Evolutionary conservation across 2,797 vertebrate species (phyloP).

Genomic region (Rhinella marina): DNA sequence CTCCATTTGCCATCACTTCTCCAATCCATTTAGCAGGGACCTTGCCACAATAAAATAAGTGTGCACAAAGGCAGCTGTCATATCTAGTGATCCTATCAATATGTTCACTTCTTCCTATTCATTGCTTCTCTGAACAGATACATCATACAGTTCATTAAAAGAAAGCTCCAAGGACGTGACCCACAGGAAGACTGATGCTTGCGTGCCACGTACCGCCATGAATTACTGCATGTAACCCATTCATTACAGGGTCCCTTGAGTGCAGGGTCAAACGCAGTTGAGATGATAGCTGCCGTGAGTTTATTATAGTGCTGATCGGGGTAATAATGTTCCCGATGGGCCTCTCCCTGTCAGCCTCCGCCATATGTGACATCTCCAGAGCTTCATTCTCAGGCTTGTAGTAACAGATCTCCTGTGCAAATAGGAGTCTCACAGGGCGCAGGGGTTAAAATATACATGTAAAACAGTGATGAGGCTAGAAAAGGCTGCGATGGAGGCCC

Average conservation of each 20-base stretch:
- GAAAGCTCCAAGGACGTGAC: slow-evolving; percentile 21
- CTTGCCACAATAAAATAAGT: background rate
- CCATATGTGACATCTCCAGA: slow-evolving; percentile 59
- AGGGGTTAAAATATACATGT: slow-evolving; percentile 58
- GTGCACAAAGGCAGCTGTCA: background rate
- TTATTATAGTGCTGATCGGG: slow-evolving; percentile 55
- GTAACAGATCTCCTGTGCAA: slow-evolving; percentile 51
- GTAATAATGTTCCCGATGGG: slow-evolving; percentile 53
- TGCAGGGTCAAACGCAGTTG: slow-evolving; percentile 45
- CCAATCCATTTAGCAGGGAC: background rate
- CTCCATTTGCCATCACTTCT: background rate
- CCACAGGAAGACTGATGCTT: slow-evolving; percentile 35
- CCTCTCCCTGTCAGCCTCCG: slow-evolving; percentile 45
- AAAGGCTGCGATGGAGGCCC: slow-evolving; percentile 24
- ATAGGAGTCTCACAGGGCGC: slow-evolving; percentile 49
- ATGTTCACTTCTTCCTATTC: background rate
- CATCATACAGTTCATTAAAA: slow-evolving; percentile 26
- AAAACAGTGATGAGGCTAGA: slow-evolving; percentile 46
- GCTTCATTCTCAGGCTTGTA: slow-evolving; percentile 57
- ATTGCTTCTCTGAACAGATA: background rate
- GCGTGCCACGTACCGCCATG: slow-evolving; percentile 45
- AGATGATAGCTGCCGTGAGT: slow-evolving; percentile 50
- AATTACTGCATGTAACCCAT: slow-evolving; percentile 53
- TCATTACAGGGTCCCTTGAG: slow-evolving; percentile 48
- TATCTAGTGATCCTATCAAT: background rate